These are phyloP conservation scores for Dendrophyllia cribrosa DNA, from an alignment of 64 coral and sea anemone species.

Conservation along the genomic window DNA sequence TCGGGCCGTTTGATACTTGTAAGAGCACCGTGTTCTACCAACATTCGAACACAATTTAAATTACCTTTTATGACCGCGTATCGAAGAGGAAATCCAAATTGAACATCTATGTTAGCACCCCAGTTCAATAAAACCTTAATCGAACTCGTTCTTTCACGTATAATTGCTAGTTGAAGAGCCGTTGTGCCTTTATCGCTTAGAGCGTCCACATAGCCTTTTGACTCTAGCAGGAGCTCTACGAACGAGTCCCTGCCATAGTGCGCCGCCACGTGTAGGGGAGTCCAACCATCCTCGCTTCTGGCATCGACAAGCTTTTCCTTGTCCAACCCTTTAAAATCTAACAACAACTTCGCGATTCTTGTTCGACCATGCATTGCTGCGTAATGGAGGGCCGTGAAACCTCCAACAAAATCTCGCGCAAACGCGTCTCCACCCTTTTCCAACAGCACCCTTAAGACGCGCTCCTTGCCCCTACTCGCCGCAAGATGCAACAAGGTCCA, in stretches of 20 bases:
- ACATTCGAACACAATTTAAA: conserved; percentile 76
- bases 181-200: conserved; percentile 93
- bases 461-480: conserved; percentile 88
- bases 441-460: conserved; percentile 80
- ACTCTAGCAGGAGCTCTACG: conserved; percentile 83
- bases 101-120: conserved; percentile 90
- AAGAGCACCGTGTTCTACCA: conserved; percentile 81
- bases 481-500: conserved; percentile 92
- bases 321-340: conserved; percentile 86
- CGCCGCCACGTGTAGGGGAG: conserved; percentile 87
- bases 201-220: conserved; percentile 80
- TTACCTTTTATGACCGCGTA: conserved; percentile 96
- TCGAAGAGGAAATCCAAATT: conserved; percentile 87
- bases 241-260: conserved; percentile 93
- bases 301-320: conserved; percentile 88
- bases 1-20: conserved; percentile 79
- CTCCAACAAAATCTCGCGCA: conserved; percentile 83
- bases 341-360: conserved; percentile 81
- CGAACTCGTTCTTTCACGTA: conserved; percentile 90
- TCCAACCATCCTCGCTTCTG: conserved; percentile 96
- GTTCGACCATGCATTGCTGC: conserved; percentile 93
- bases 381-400: conserved; percentile 93
- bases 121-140: conserved; percentile 83
- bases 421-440: conserved; percentile 91
- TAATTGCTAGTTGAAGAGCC: conserved; percentile 96